Base-by-base conservation (phyloP, 2,888 invertebrate species). In the Polyommatus iphigenia region DNA sequence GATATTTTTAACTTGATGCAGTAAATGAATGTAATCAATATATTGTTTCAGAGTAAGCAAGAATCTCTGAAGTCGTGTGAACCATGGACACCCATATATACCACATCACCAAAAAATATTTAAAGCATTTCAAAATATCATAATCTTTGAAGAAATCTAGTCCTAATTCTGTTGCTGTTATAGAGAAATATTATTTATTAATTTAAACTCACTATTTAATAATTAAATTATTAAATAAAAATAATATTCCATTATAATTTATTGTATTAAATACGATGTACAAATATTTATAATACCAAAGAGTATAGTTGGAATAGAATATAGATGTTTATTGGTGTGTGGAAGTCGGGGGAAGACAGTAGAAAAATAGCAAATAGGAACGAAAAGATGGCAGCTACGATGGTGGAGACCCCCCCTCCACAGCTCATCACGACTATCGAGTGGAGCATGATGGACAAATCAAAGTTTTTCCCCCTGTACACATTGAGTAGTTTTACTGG, bases 401-500 rank as follows among this genome's bases (percentile, higher is more conserved):
- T 95, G 88, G 95, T 95, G 41, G 96, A 96, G 83, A 91, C 93
- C 18, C 95, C 96, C 6, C 93, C 93, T 0, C 93, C 95, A 0
- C 93, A 95, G 83, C 95, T 96, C 78, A 97, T 98, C 80, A 96
- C 96, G 41, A 98, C 97, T 7, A 98, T 99, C 81, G 99, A 99
- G 91, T 98, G 99, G 98, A 96, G 98, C 82, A 99, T 99, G 99
- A 98, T 99, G 98, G 98, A 99, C 90, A 99, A 98, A 86, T 95
- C 95, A 75, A 98, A 98, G 87, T 99, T 99, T 88, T 98, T 98
- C 87, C 99, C 99, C 0, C 91, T 99, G 78, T 98, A 98, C 79
- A 97, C 99, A 94, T 91, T 98, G 18, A 99, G 98, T 86, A 97
- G 98, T 75, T 97, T 98, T 83, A 95, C 96, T 81, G 96, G 97